A percentile compares a stretch with the other conserved stretches of the same genome.
Conservation (phyloP, 2,797 vertebrate genomes). For the Syndactyla subalaris region DNA sequence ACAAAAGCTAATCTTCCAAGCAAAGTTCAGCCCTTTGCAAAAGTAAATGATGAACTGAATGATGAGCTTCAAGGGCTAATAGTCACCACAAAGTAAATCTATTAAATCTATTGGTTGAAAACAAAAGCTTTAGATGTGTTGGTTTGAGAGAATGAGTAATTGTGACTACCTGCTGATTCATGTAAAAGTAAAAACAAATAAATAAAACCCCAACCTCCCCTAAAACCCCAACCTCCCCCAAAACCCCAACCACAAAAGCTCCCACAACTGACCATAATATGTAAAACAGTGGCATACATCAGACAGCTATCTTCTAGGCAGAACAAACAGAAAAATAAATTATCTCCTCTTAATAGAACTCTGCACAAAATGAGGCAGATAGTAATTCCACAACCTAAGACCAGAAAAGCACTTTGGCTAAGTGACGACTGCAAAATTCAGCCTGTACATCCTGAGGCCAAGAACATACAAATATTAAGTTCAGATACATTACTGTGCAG, state of each 20-base stretch:
- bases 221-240: neutral
- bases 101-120: neutral
- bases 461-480: neutral
- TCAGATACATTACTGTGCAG: neutral
- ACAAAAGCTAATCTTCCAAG: neutral
- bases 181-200: neutral
- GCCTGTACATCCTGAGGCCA: neutral
- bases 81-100: neutral
- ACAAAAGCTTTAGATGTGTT: neutral
- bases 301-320: neutral
- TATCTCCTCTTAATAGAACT: neutral
- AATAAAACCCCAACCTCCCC: neutral
- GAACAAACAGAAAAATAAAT: neutral
- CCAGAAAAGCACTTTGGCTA: neutral
- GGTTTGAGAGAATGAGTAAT: neutral
- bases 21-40: neutral
- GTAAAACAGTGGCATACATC: conserved; percentile 8
- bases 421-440: neutral
- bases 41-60: neutral
- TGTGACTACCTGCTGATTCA: neutral
- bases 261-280: neutral
- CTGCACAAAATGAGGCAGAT: neutral
- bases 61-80: neutral
- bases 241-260: neutral
- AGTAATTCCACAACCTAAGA: neutral